Percentiles rank a stretch among this genome's conserved stretches.
phyloP scores from a whole-genome alignment of 2,888 invertebrate species.

The Amblyjoppa proteus region DNA sequence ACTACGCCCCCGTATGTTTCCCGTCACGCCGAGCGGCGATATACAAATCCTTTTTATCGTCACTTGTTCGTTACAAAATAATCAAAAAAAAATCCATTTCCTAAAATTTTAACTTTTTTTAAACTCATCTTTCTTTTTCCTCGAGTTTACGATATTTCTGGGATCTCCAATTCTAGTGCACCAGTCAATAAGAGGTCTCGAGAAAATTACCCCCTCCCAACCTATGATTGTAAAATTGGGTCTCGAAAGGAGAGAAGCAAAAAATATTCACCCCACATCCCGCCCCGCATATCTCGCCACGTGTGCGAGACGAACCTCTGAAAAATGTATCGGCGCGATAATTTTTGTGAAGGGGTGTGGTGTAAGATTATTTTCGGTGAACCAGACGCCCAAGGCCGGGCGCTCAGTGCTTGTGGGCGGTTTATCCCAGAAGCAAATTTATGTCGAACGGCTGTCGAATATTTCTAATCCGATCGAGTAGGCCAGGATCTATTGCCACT shows the following conservation, averaged over 20 bases:
- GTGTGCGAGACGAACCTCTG: slow-evolving; percentile 8
- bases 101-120: too few species aligned
- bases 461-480: background rate
- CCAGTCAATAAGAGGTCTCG: too few species aligned
- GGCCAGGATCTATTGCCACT: background rate
- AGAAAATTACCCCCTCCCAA: background rate
- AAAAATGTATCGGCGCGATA: slow-evolving; percentile 15
- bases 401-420: background rate
- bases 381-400: slow-evolving; percentile 26
- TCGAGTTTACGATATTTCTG: background rate
- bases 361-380: slow-evolving; percentile 30
- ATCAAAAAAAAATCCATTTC: too few species aligned
- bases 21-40: background rate
- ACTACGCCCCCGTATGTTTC: background rate
- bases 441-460: background rate
- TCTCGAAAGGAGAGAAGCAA: background rate
- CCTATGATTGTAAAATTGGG: background rate
- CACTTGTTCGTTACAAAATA: too few species aligned
- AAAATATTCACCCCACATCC: slow-evolving; percentile 14
- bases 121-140: too few species aligned
- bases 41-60: background rate
- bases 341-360: slow-evolving; percentile 17
- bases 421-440: background rate
- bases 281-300: background rate
- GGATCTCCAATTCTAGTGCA: background rate